Evolutionary conservation across 1,140 invertebrate genomes (phyloP), one percentile per base, ranked within the genome.

Genomic region (Nilaparvata lugens): DNA sequence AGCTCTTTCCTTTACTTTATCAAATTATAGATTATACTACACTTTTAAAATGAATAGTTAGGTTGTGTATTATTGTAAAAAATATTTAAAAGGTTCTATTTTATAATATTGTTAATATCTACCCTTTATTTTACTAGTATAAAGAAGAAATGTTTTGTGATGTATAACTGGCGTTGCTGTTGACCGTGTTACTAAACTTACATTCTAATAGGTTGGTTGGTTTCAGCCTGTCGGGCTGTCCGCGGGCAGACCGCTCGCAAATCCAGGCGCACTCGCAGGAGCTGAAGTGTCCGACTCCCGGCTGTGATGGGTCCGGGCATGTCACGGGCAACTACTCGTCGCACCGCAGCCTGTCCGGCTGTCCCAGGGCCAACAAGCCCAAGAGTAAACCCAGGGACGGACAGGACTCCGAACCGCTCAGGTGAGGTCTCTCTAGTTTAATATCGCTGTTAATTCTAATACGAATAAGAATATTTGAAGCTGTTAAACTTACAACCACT

Each of bases 381-480:
- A 93, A 93, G 73, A 93, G 89, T 74, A 93, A 93, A 79, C 89
- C 90, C 0, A 75, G 91, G 40, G 91, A 95, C 72, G 91, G 91
- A 45, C 89, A 92, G 68, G 91, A 95, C 71, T 90, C 89, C 1
- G 91, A 95, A 71, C 91, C 91, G 9, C 73, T 94, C 56, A 88
- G 90, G 87, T 91, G 65, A 69, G 72, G 71, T 31, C 25, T 14
- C 45, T 2, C 7, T 55, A 25, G 11, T 7, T 9, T 55, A 55
- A n/a, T n/a, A n/a, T n/a, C n/a, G n/a, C n/a, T n/a, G n/a, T n/a
- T n/a, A n/a, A n/a, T n/a, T n/a, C n/a, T n/a, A n/a, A n/a, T n/a
- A n/a, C n/a, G n/a, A n/a, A n/a, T n/a, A n/a, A n/a, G n/a, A n/a
- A n/a, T n/a, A n/a, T n/a, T n/a, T n/a, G n/a, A n/a, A n/a, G n/a